Conservation (phyloP, 2,113 vertebrate genomes). For the Heterotilapia buettikoferi region DNA sequence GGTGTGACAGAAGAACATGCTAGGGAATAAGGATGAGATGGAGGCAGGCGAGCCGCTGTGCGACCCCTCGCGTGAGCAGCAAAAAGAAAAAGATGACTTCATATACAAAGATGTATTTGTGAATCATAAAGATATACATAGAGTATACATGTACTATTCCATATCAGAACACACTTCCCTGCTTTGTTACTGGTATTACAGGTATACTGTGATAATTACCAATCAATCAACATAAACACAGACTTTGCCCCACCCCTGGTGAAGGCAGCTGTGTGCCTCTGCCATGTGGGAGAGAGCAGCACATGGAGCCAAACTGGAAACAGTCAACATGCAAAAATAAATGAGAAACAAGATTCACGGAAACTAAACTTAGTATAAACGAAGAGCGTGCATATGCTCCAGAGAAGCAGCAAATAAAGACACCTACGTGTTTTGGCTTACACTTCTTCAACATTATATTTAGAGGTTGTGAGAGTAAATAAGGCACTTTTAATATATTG, state of each 20-base stretch:
- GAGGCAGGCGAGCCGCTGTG: not conserved
- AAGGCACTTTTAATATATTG: not conserved
- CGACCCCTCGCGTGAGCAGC: not conserved
- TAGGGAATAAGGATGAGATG: not conserved
- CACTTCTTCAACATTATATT: not conserved
- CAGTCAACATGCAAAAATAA: not conserved
- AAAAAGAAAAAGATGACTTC: not conserved
- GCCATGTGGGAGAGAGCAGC: not conserved
- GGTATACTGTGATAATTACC: not conserved
- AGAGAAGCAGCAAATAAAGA: not conserved
- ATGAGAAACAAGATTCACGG: not conserved
- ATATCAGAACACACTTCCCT: not conserved
- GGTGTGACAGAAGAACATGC: not conserved
- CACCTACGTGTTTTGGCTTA: constrained; percentile 6
- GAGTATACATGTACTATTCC: accelerated
- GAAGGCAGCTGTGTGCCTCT: not conserved
- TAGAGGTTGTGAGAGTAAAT: not conserved
- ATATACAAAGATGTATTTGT: not conserved
- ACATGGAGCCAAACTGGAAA: not conserved
- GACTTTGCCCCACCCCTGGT: not conserved
- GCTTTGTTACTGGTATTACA: not conserved
- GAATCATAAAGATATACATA: not conserved
- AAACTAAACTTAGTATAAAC: not conserved
- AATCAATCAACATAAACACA: accelerated
- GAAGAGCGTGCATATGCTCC: not conserved